Base-by-base conservation (phyloP, 2,797 vertebrate species). In the Alfaro cultratus region DNA sequence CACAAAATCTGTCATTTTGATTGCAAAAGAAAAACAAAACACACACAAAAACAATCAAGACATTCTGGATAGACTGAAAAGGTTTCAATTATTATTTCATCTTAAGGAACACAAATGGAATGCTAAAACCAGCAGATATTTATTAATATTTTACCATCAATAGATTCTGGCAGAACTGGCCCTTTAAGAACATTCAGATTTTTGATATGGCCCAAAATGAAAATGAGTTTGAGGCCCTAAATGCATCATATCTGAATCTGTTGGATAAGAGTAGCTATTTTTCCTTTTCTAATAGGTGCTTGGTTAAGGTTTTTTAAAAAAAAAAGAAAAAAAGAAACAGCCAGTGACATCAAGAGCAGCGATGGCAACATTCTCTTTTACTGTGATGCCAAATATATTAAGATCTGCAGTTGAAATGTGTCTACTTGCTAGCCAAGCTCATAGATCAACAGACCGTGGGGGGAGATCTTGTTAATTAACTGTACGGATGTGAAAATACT, bases 381-480 rank as follows among this genome's bases (percentile, higher is more conserved):
- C 62, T 67, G 62, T 41, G 64, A 41, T 23, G 64, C 64, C 36
- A 68, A 26, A 68, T 23, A 41, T 41, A 41, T 68, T 21, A 41
- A 68, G 36, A 26, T 39, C 64, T 36, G 85, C n/a, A 72, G 78
- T 34, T 46, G 73, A 82, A 34, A 86, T 80, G 82, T 34, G 70
- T 77, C 75, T 83, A 83, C 85, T 85, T 83, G 83, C 81, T 67
- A 45, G 82, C 81, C 68, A 34, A 1, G 67, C 78, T 81, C 70
- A 86, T 88, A 86, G 87, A 85, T 64, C 64, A 68, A 41, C 34
- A 41, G 64, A 68, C 64, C 6, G 64, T 68, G 34, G 64, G 31
- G 2, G 36, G 36, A 86, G 67, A 85, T 89, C 80, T 0, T 76
- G 85, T 90, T 91, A 91, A 92, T 92, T 86, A 90, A 76, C 75